These are phyloP conservation scores for Molossus alvarezi DNA, from an alignment of 2,797 vertebrate species.

Conservation along the genomic window DNA sequence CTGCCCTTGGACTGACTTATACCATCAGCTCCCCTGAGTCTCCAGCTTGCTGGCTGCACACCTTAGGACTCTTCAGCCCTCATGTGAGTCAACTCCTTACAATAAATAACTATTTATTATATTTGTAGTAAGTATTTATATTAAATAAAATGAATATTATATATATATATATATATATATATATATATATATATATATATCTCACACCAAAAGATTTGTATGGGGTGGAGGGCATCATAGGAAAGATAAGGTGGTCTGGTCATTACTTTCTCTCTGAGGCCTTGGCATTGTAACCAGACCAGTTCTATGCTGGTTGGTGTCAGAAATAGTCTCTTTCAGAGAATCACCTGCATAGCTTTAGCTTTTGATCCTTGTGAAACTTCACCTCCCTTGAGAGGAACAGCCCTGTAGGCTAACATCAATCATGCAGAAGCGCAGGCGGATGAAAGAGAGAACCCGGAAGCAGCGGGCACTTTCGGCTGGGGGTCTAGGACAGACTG, in stretches of 20 bases:
- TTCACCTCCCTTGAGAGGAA: background rate
- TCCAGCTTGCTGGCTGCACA: background rate
- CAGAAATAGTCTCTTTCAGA: background rate
- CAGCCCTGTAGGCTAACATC: background rate
- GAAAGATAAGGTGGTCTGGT: background rate
- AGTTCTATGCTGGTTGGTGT: background rate
- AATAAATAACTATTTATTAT: background rate
- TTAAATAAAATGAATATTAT: background rate
- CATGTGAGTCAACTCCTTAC: background rate
- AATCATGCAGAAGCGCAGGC: background rate
- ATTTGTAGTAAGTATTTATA: background rate
- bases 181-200: background rate
- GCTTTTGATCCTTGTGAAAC: background rate
- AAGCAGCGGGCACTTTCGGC: background rate
- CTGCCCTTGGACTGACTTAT: background rate
- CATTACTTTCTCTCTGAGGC: background rate
- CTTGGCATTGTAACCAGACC: background rate
- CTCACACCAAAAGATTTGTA: background rate
- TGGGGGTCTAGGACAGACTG: background rate
- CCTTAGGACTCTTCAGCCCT: background rate
- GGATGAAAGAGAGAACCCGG: too few relatives aligned
- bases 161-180: background rate
- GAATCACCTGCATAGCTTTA: background rate
- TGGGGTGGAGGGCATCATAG: background rate
- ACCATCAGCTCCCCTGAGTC: background rate